Conservation (phyloP, 2,888 invertebrate genomes). For the Ceramica pisi region DNA sequence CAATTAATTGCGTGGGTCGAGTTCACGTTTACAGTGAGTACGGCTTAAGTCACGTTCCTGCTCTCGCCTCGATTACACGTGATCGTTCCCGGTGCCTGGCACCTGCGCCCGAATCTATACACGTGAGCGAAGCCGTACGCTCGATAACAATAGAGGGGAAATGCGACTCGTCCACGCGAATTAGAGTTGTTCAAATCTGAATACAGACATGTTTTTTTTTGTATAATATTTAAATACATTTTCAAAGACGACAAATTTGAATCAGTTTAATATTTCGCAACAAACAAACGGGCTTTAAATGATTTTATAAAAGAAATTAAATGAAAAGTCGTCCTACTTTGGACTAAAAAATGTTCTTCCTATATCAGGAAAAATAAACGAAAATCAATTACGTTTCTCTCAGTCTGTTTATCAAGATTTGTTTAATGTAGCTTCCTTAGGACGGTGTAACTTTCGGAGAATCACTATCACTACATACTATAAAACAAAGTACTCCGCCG, state of each 20-base stretch:
- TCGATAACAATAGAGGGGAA: constrained; percentile 25
- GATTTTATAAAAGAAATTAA: background rate
- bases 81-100: constrained; percentile 35
- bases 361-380: constrained; percentile 16
- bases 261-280: background rate
- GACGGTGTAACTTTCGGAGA: constrained; percentile 14
- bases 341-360: background rate
- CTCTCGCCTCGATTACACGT: constrained; percentile 43
- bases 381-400: background rate
- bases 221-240: background rate
- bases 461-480: too few species aligned
- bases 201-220: constrained; percentile 6
- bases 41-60: constrained; percentile 48
- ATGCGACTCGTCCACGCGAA: constrained; percentile 15
- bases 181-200: constrained; percentile 10
- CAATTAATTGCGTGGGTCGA: constrained; percentile 31
- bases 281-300: background rate
- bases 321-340: background rate
- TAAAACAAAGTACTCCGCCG: too few species aligned
- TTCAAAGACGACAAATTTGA: background rate
- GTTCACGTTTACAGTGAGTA: constrained; percentile 43
- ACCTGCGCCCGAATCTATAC: constrained; percentile 33
- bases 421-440: background rate
- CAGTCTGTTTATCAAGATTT: background rate
- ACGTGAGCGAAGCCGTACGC: constrained; percentile 51